Percentiles rank a stretch among this genome's conserved stretches.
These are phyloP conservation scores for Pteria penguin DNA, from an alignment of 2,888 invertebrate genomes.

Conservation along the genomic window DNA sequence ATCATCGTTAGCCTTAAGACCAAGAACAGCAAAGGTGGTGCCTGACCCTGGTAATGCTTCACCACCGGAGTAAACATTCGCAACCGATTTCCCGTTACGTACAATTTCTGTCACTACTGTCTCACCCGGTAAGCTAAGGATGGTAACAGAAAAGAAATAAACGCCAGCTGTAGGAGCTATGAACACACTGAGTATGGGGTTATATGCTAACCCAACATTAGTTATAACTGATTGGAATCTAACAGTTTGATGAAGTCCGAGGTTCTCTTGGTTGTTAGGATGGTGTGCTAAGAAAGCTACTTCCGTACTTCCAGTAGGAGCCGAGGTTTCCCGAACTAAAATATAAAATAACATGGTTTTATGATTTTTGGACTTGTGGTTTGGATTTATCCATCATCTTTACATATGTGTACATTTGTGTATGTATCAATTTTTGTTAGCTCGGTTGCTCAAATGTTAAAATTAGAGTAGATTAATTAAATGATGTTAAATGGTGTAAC, in stretches of 20 bases:
- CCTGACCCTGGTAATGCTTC: neutral
- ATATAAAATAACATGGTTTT: no score
- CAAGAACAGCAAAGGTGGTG: neutral
- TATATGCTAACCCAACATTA: constrained; percentile 8
- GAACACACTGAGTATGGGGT: neutral
- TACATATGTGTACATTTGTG: no score
- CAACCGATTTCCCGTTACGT: neutral
- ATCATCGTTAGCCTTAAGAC: neutral
- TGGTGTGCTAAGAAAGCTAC: constrained; percentile 6
- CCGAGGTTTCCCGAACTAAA: no score
- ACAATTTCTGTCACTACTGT: constrained; percentile 9
- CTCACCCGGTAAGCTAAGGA: neutral
- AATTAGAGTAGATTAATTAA: no score
- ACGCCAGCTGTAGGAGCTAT: neutral
- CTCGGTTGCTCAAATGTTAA: no score
- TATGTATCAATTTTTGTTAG: no score
- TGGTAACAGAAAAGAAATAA: constrained; percentile 13
- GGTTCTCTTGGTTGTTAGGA: neutral
- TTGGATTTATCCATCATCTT: no score
- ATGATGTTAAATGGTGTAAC: no score
- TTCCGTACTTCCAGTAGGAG: no score
- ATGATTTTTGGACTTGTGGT: no score
- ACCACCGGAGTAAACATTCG: neutral
- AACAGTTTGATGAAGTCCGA: constrained; percentile 6
- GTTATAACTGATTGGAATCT: neutral